These are phyloP conservation scores for Bombus breviceps DNA, from an alignment of 1,140 invertebrate genomes.

Conservation along the genomic window DNA sequence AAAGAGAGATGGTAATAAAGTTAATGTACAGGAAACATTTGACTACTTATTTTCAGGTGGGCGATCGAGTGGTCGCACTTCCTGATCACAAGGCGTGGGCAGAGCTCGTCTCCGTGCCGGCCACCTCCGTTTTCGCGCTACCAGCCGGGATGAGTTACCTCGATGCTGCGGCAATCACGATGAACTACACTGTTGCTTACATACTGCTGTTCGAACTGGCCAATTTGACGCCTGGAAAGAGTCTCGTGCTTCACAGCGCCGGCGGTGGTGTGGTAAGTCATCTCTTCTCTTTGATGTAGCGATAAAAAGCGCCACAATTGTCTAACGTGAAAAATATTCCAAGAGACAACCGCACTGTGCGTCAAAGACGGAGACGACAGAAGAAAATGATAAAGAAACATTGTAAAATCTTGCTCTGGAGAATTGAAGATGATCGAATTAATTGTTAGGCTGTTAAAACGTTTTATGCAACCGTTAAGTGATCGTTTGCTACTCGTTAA, in stretches of 20 bases:
- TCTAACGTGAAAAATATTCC: background rate
- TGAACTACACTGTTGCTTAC: conserved; percentile 94
- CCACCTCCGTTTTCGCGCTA: conserved; percentile 90
- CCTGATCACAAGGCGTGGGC: conserved; percentile 94
- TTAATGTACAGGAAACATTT: conserved; percentile 19
- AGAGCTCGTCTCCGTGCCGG: conserved; percentile 90
- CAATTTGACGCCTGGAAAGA: conserved; percentile 90
- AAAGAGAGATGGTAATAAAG: background rate
- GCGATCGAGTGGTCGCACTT: conserved; percentile 92
- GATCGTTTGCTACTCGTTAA: background rate
- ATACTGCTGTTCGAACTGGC: conserved; percentile 93
- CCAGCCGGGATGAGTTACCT: conserved; percentile 89
- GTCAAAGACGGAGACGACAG: background rate
- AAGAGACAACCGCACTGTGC: background rate
- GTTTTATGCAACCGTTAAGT: background rate
- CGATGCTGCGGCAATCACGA: conserved; percentile 92
- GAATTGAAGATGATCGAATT: conserved; percentile 4
- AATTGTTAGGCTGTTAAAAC: background rate
- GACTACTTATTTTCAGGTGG: conserved; percentile 85
- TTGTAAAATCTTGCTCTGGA: background rate
- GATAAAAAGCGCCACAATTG: too few species aligned
- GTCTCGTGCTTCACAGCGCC: conserved; percentile 92
- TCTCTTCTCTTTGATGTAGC: background rate
- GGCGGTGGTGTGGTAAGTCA: conserved; percentile 94
- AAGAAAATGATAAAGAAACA: background rate